Percentiles rank a stretch among this genome's conserved stretches.
Conservation (phyloP, 2,888 invertebrate species). For the Mechanitis messenoides region DNA sequence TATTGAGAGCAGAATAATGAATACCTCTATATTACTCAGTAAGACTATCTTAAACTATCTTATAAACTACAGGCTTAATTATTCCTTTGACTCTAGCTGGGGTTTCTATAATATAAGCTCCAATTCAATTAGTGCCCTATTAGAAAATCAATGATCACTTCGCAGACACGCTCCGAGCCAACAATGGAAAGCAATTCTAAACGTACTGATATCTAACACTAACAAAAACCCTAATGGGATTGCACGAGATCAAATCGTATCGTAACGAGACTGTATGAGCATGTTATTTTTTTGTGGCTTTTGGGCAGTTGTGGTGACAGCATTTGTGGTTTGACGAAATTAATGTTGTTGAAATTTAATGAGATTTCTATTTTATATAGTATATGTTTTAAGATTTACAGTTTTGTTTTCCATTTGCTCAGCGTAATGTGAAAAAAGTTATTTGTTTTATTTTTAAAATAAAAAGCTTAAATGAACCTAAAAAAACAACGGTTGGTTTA, state of each 20-base stretch:
- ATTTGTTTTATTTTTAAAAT: too few species aligned
- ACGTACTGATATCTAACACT: slow-evolving; percentile 38
- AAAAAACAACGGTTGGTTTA: too few species aligned
- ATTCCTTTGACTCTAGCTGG: slow-evolving; percentile 4
- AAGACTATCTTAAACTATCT: neutral
- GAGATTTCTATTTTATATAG: neutral
- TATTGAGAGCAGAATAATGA: too few species aligned
- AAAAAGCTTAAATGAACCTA: too few species aligned
- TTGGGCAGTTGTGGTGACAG: slow-evolving; percentile 7
- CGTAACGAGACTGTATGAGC: slow-evolving; percentile 9
- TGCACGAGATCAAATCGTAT: slow-evolving; percentile 42
- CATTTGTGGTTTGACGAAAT: neutral
- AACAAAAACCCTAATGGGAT: slow-evolving; percentile 53
- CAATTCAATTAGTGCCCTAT: slow-evolving; percentile 13
- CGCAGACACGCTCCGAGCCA: slow-evolving; percentile 9
- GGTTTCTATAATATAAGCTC: slow-evolving; percentile 6
- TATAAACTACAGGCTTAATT: slow-evolving; percentile 2
- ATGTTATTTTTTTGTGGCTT: slow-evolving; percentile 23
- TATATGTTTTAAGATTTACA: neutral
- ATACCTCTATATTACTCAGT: neutral
- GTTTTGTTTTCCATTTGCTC: neutral
- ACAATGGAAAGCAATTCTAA: slow-evolving; percentile 37
- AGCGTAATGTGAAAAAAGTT: too few species aligned
- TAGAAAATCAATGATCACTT: slow-evolving; percentile 14
- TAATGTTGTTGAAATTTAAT: neutral